A percentile compares a stretch with the other conserved stretches of the same genome.
These are phyloP conservation scores for Latrodectus hesperus DNA, from an alignment of 2,888 invertebrate species.

Conservation along the genomic window DNA sequence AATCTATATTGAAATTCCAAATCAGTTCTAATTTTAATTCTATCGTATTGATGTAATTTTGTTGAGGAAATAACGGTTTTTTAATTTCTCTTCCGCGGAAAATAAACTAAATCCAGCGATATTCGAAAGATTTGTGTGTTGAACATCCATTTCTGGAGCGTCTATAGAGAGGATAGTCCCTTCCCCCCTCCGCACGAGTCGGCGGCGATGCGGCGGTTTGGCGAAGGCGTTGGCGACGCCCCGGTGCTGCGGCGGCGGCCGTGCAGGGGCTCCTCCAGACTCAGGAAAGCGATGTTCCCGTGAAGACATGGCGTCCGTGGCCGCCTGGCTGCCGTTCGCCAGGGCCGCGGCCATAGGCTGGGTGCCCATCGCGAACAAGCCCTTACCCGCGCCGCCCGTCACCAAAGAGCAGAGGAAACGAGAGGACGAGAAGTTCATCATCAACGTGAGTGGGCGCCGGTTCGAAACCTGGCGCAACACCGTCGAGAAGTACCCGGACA, in stretches of 20 bases:
- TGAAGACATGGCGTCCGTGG: constrained; percentile 95
- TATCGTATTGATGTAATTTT: too few relatives aligned
- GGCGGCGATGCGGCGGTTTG: not conserved
- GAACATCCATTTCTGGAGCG: not conserved
- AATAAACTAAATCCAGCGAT: too few relatives aligned
- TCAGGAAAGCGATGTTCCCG: constrained; percentile 48
- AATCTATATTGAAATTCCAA: too few relatives aligned
- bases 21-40: too few relatives aligned
- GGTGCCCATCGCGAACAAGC: constrained; percentile 99
- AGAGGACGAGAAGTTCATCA: constrained; percentile 91
- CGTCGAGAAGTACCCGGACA: constrained; percentile 98
- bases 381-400: constrained; percentile 96
- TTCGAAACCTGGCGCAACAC: constrained; percentile 99
- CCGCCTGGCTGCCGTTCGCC: constrained; percentile 99
- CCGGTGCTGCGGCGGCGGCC: not conserved
- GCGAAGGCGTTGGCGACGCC: not conserved
- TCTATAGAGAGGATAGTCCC: not conserved
- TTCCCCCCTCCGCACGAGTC: not conserved
- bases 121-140: too few relatives aligned
- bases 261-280: constrained; percentile 8
- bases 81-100: too few relatives aligned
- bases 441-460: constrained; percentile 93
- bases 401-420: constrained; percentile 91
- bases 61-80: too few relatives aligned
- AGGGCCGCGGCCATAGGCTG: constrained; percentile 99